Evolutionary conservation across 2,888 invertebrate genomes (phyloP), one percentile per base, ranked within the genome.

Genomic region (Andrena chrysosceles): DNA sequence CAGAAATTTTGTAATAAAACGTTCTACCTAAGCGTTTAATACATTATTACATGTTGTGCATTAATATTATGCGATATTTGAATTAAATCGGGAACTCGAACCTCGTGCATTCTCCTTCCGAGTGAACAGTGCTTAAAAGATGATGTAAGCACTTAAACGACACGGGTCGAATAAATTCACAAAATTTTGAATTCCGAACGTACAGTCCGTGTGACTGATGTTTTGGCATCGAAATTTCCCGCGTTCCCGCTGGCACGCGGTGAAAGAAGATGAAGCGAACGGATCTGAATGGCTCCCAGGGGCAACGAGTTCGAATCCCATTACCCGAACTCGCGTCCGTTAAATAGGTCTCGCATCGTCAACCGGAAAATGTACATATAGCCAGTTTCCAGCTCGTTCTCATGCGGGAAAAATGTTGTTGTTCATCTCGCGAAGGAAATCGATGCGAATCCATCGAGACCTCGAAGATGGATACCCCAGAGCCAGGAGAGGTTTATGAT

Each of bases 291-390:
- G 93, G 93, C 93, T 92, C 93, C 93, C 93, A 82, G 79, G 93
- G 92, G 94, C 89, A 89, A 85, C 85, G 87, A 92, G 93, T 93
- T 93, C 93, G 93, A 93, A 94, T 94, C 94, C 93, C 94, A 94
- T 94, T 94, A 94, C 94, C 56, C 93, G 93, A 92, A 93, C 93
- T 93, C 94, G 93, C 93, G 93, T 92, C 93, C 94, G 94, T 94
- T 94, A 94, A 94, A 94, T 94, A 94, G 94, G 93, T 93, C 92
- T 93, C 93, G 93, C 94, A 93, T 94, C 94, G 94, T 93, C 93
- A 93, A 94, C 93, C 94, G 92, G 93, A 94, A 94, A 94, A 94
- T 94, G 93, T 93, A 93, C 91, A 89, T 89, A 90, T 85, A 88
- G 74, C 81, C 83, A 88, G 74, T 77, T 82, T 73, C 83, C 67